A percentile compares a stretch with the other conserved stretches of the same genome.
Evolutionary conservation across 2,113 vertebrate species (phyloP).

Genomic region (Antechinus stuartii): DNA sequence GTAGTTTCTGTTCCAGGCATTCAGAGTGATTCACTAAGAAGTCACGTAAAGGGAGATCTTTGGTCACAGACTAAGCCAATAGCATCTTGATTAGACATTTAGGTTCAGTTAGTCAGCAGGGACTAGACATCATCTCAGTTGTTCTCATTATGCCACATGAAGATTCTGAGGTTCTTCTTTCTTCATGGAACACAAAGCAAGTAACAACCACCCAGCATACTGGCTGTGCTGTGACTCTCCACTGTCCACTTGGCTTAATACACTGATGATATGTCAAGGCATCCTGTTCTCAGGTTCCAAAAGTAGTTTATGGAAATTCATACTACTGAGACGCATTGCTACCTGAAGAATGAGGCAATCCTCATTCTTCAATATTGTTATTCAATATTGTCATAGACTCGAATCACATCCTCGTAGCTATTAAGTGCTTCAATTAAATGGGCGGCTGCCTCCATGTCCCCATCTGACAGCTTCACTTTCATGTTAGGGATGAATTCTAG

Average conservation of each 20-base stretch:
- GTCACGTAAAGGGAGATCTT: constrained; percentile 8
- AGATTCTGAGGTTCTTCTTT: neutral
- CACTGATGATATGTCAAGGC: neutral
- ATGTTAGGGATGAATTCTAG: constrained; percentile 87
- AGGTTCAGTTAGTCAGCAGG: neutral
- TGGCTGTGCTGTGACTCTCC: neutral
- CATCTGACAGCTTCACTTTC: constrained; percentile 78
- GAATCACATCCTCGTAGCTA: constrained; percentile 85
- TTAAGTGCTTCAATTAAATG: constrained; percentile 85
- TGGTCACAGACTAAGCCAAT: constrained; percentile 34
- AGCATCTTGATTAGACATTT: no score
- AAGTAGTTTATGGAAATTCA: neutral
- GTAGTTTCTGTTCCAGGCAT: constrained; percentile 11
- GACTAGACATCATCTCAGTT: neutral
- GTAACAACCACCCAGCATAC: neutral
- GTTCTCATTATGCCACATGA: neutral
- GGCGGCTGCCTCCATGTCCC: constrained; percentile 84
- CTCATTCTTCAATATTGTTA: no score
- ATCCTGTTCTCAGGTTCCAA: neutral
- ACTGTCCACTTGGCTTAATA: neutral
- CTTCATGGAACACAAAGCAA: neutral
- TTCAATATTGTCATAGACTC: constrained; percentile 92
- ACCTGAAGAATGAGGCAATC: neutral
- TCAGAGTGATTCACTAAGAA: neutral
- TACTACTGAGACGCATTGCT: neutral